Evolutionary conservation across 2,888 invertebrate genomes (phyloP).

Genomic region (Cotesia congregata): DNA sequence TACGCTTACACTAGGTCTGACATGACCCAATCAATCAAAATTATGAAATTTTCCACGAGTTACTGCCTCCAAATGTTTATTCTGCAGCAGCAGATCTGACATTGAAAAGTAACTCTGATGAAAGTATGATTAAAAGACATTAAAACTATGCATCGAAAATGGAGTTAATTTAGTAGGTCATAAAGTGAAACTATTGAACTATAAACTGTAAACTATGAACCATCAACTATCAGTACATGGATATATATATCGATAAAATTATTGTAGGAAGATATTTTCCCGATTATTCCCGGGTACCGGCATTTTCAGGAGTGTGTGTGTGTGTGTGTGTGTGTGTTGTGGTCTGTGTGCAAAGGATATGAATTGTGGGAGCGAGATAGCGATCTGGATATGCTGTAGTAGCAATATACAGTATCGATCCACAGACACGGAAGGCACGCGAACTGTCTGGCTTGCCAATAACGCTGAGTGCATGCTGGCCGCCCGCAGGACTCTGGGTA

Average conservation of each 20-base stretch:
- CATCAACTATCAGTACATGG: too few species aligned
- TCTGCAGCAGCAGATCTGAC: not conserved
- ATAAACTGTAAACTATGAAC: not conserved
- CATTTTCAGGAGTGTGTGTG: not conserved
- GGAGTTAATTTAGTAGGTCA: not conserved
- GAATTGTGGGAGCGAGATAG: not conserved
- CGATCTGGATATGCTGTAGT: not conserved
- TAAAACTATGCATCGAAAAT: not conserved
- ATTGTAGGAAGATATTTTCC: not conserved
- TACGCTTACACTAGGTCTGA: too few species aligned
- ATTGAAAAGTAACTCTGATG: not conserved
- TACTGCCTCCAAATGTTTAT: too few species aligned
- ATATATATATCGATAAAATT: not conserved
- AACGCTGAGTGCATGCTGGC: conserved; percentile 51
- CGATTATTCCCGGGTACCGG: not conserved
- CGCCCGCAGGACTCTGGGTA: conserved; percentile 43
- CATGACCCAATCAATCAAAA: too few species aligned
- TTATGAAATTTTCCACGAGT: too few species aligned
- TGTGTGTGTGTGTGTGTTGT: too few species aligned
- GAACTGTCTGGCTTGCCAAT: conserved; percentile 50
- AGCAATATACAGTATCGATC: conserved; percentile 19
- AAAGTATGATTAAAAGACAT: not conserved
- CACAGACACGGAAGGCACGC: conserved; percentile 32
- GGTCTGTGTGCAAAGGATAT: not conserved
- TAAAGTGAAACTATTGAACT: not conserved